Base-by-base conservation (phyloP, 1,140 invertebrate genomes). In the Ericerus pela region DNA sequence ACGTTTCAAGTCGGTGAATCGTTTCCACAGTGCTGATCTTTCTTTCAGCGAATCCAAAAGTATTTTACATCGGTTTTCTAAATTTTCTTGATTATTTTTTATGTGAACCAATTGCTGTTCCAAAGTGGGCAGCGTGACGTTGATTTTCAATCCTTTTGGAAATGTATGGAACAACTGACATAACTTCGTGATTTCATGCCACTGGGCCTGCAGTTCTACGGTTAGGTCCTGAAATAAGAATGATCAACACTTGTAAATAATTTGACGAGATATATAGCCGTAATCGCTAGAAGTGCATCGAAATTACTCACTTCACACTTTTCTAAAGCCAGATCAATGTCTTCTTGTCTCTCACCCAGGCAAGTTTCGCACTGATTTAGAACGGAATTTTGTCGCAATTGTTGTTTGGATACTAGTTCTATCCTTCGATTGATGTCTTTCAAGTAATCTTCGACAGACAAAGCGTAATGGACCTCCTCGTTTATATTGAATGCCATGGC, bases 141-240 rank as follows among this genome's bases (percentile, higher is more conserved):
- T 79, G 8, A 84, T 75, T 27, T 80, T 74, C 30, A 85, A 70
- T 28, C 80, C 74, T 56, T 77, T 81, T 1, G 84, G 84, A 16
- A 87, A 66, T 0, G 81, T 85, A 56, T 87, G 84, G 10, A 87
- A 67, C 16, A 83, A 69, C 66, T 86, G 82, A 31, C 84, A 72
- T 4, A 85, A 66, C 1, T 72, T 72, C 74, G 86, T 79, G 1
- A 88, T 74, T 58, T 86, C 83, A 62, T 83, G 77, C 84, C 84
- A 87, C 37, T 83, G 72, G 2, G 71, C 63, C 0, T 47, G 4
- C 6, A 30, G 4, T 36, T 36, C 38, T 5, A 18, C 24, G 14
- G 18, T 33, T 11, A 36, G 30, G 26, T 26, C 30, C 33, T 55
- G 24, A 16, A 36, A 20, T 14, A 38, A 37, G 41, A 37, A 41